These are phyloP conservation scores for Intellagama lesueurii DNA, from an alignment of 2,797 vertebrate species.

Conservation along the genomic window DNA sequence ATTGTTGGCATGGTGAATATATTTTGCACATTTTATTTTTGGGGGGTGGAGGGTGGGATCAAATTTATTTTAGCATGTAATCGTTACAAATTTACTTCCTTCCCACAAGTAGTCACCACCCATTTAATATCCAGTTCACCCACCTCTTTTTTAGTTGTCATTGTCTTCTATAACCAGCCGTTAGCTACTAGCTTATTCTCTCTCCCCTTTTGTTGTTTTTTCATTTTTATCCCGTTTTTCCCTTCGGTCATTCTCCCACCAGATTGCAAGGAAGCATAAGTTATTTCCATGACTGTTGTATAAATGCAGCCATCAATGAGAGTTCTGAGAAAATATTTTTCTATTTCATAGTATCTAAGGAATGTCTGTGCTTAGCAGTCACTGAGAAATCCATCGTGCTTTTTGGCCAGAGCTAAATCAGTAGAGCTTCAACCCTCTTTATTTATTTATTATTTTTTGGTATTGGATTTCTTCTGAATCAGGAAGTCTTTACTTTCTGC, in stretches of 20 bases:
- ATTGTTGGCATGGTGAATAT: constrained; percentile 78
- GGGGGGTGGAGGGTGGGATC: constrained; percentile 15
- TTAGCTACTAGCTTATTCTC: constrained; percentile 69
- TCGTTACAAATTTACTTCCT: constrained; percentile 71
- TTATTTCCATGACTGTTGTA: constrained; percentile 91
- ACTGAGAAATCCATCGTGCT: constrained; percentile 72
- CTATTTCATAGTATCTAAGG: constrained; percentile 99
- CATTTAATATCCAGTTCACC: constrained; percentile 54
- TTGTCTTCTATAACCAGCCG: constrained; percentile 64
- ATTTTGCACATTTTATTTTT: constrained; percentile 84
- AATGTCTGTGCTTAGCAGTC: constrained; percentile 89
- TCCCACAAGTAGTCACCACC: constrained; percentile 61
- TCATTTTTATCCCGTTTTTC: constrained; percentile 52
- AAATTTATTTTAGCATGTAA: constrained; percentile 71
- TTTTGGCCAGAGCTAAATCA: constrained; percentile 69
- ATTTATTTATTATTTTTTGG: constrained; percentile 62
- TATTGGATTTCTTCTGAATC: constrained; percentile 67
- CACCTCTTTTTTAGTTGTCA: constrained; percentile 49
- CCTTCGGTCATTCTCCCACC: constrained; percentile 75
- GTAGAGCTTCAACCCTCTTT: constrained; percentile 62
- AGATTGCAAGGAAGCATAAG: constrained; percentile 86
- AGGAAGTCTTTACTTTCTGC: constrained; percentile 68
- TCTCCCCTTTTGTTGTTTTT: constrained; percentile 25
- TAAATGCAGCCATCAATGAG: constrained; percentile 98
- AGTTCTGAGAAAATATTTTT: constrained; percentile 98